A percentile compares a stretch with the other conserved stretches of the same genome.
phyloP scores from a whole-genome alignment of 2,113 vertebrate genomes.

The Muscicapa adusta region DNA sequence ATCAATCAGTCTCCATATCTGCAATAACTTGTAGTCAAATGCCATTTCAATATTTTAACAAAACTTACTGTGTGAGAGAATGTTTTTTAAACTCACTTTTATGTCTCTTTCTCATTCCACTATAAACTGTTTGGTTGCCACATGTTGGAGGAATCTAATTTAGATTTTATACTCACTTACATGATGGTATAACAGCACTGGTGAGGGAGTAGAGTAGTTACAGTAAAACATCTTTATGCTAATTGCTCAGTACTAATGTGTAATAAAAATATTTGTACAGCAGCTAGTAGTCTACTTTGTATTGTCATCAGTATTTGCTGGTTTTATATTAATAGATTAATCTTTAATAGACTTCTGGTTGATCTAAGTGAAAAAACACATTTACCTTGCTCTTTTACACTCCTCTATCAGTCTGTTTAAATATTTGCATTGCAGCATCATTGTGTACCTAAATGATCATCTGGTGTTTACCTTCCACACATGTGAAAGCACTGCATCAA shows the following conservation, averaged over 20 bases:
- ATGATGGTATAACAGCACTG: not conserved
- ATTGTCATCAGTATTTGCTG: not conserved
- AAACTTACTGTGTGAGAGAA: not conserved
- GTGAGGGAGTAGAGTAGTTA: not conserved
- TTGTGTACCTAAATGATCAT: not conserved
- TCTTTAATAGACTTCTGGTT: slow-evolving; percentile 1
- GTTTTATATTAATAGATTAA: slow-evolving; percentile 1
- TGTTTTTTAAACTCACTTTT: not conserved
- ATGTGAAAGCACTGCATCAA: not conserved
- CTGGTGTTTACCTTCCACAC: not conserved
- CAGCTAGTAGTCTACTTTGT: not conserved
- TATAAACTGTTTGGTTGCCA: not conserved
- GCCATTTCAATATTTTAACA: not conserved
- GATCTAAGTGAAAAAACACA: not conserved
- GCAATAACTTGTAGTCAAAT: not conserved
- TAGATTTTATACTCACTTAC: not conserved
- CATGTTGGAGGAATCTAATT: not conserved
- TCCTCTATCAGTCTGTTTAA: not conserved
- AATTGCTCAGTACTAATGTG: not conserved
- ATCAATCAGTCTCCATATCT: not conserved
- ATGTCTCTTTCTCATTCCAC: not conserved
- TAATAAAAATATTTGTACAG: slow-evolving; percentile 19
- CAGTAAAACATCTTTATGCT: not conserved
- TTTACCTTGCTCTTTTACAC: not conserved
- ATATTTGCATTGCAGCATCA: slow-evolving; percentile 19